Percentiles rank a stretch among this genome's conserved stretches.
Evolutionary conservation across 2,888 invertebrate genomes (phyloP).

Genomic region (Caenorhabditis virilis): DNA sequence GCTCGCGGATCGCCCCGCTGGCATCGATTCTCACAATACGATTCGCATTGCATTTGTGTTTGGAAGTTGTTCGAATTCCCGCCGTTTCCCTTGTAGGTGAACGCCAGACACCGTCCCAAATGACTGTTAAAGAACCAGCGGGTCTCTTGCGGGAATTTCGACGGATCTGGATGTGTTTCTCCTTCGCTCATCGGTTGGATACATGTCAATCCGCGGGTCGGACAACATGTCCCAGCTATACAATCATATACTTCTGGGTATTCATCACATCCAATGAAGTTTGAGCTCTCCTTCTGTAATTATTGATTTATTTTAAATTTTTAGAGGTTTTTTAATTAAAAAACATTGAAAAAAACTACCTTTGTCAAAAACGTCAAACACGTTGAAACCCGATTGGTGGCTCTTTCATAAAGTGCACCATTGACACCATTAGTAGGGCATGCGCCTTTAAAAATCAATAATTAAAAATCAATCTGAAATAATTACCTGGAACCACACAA

Average conservation of each 20-base stretch:
- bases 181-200: slow-evolving; percentile 49
- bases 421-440: slow-evolving; percentile 60
- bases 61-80: slow-evolving; percentile 64
- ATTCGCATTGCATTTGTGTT: slow-evolving; percentile 53
- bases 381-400: slow-evolving; percentile 50
- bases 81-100: slow-evolving; percentile 53
- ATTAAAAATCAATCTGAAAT: background rate
- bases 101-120: slow-evolving; percentile 45
- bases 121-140: slow-evolving; percentile 58
- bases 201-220: slow-evolving; percentile 58
- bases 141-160: background rate
- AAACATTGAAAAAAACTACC: too few relatives aligned
- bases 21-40: slow-evolving; percentile 49
- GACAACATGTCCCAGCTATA: slow-evolving; percentile 62
- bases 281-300: background rate
- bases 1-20: slow-evolving; percentile 1
- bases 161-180: slow-evolving; percentile 7
- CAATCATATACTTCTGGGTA: slow-evolving; percentile 62
- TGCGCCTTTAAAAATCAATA: slow-evolving; percentile 38
- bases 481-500: slow-evolving; percentile 54
- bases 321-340: too few relatives aligned
- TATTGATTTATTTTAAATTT: too few relatives aligned
- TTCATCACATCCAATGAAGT: slow-evolving; percentile 62
- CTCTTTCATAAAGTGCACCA: slow-evolving; percentile 55
- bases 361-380: slow-evolving; percentile 57